Percentiles rank a stretch among this genome's conserved stretches.
Conservation (phyloP, 2,797 vertebrate genomes). For the Tympanoctomys barrerae region DNA sequence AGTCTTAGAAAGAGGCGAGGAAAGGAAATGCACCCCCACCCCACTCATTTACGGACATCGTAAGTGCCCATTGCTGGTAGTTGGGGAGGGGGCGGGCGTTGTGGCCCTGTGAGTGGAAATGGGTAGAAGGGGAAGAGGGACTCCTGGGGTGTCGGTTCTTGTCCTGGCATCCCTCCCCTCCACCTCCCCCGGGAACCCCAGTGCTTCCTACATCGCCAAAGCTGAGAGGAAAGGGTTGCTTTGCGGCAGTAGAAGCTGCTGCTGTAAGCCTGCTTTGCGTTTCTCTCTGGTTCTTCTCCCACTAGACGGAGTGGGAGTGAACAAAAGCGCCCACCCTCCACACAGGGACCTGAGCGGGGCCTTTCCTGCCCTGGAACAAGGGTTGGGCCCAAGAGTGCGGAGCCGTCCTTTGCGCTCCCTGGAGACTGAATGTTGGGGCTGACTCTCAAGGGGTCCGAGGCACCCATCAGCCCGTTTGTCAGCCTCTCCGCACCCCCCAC, state of each 20-base stretch:
- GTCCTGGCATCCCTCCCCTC: slow-evolving; percentile 18
- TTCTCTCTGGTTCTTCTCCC: slow-evolving; percentile 12
- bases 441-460: not conserved
- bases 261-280: slow-evolving; percentile 5
- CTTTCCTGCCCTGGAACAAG: slow-evolving; percentile 24
- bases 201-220: slow-evolving; percentile 53
- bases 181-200: slow-evolving; percentile 34
- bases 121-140: not conserved
- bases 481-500: not conserved
- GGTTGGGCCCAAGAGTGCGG: slow-evolving; percentile 47
- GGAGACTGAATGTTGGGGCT: not conserved
- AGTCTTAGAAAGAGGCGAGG: not conserved
- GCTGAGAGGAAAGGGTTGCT: slow-evolving; percentile 39
- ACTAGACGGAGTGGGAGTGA: not conserved
- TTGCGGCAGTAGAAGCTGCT: slow-evolving; percentile 65
- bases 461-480: not conserved
- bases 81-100: not conserved
- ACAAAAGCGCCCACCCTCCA: slow-evolving; percentile 68
- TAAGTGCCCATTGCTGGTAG: not conserved
- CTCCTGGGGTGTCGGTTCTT: not conserved
- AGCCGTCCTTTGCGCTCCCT: not conserved
- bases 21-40: not conserved
- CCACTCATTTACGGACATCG: not conserved
- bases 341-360: slow-evolving; percentile 54
- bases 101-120: not conserved